phyloP scores from a whole-genome alignment of 92 coral and sea anemone species.

The Epizoanthus scotinus region DNA sequence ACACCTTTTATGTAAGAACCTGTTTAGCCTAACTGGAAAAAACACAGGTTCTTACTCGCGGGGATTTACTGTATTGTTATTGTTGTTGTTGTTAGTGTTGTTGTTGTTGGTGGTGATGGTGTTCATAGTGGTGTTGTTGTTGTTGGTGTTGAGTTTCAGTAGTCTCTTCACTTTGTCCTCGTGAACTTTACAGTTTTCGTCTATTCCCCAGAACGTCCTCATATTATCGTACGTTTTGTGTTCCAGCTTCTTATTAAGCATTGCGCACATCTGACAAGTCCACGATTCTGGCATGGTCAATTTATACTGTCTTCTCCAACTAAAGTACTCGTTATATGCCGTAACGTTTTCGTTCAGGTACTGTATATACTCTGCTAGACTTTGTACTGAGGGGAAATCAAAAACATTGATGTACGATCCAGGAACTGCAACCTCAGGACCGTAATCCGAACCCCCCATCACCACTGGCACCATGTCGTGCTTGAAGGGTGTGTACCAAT shows the following conservation, averaged over 20 bases:
- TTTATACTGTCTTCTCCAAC: conserved; percentile 71
- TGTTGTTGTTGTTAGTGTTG: too few species aligned
- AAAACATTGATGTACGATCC: conserved; percentile 84
- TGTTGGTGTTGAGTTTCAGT: not conserved
- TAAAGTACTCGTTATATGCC: conserved; percentile 86
- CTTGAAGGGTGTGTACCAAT: conserved; percentile 74
- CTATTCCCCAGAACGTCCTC: conserved; percentile 32
- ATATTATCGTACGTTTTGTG: not conserved
- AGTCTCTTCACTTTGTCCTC: conserved; percentile 14
- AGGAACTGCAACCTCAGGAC: conserved; percentile 67
- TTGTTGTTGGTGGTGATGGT: too few species aligned
- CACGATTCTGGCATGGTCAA: conserved; percentile 63
- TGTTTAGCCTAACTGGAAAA: too few species aligned
- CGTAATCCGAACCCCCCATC: conserved; percentile 79
- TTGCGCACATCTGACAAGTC: conserved; percentile 87
- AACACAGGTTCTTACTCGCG: too few species aligned
- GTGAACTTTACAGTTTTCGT: conserved; percentile 9
- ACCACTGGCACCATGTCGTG: conserved; percentile 79
- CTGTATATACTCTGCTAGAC: conserved; percentile 62
- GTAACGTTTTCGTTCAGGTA: conserved; percentile 70
- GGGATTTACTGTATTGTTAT: too few species aligned
- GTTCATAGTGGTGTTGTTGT: too few species aligned
- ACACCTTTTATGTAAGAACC: too few species aligned
- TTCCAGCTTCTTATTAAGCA: conserved; percentile 49
- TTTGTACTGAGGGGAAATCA: conserved; percentile 71